Evolutionary conservation across 1,140 invertebrate genomes (phyloP).

Genomic region (Brachionus koreanus): DNA sequence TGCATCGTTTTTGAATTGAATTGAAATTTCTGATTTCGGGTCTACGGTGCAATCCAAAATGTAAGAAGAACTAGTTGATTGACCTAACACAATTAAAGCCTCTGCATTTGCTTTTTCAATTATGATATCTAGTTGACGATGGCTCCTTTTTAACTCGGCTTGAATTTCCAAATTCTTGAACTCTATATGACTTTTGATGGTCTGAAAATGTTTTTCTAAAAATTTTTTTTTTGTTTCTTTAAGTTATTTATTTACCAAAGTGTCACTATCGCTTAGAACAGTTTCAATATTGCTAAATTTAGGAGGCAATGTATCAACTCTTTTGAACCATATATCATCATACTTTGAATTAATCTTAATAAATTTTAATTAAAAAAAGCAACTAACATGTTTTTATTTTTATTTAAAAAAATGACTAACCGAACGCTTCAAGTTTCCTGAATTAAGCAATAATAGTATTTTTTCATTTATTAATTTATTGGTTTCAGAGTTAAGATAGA

Average conservation of each 20-base stretch:
- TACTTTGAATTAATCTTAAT: constrained; percentile 4
- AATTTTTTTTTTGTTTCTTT: background rate
- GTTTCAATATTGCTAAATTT: constrained; percentile 31
- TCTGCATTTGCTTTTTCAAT: background rate
- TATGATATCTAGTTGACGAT: constrained; percentile 9
- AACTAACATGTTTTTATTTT: background rate
- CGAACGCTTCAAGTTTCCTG: background rate
- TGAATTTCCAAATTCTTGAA: constrained; percentile 13
- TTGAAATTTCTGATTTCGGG: background rate
- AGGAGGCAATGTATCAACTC: constrained; percentile 1
- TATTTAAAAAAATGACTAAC: constrained; percentile 15
- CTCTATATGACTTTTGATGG: constrained; percentile 1
- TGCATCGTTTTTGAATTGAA: background rate
- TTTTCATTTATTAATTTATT: background rate
- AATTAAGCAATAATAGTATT: constrained; percentile 18
- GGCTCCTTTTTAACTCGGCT: background rate
- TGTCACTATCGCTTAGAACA: background rate
- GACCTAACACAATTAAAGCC: constrained; percentile 4
- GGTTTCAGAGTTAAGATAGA: constrained; percentile 31
- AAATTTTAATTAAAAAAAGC: background rate
- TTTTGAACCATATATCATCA: background rate
- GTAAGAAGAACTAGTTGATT: constrained; percentile 2
- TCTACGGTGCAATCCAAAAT: constrained; percentile 3
- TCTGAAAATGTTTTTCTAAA: background rate
- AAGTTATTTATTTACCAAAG: background rate